A percentile compares a stretch with the other conserved stretches of the same genome.
Evolutionary conservation across 1,140 invertebrate species (phyloP).

Genomic region (Leptoteleia sp.): DNA sequence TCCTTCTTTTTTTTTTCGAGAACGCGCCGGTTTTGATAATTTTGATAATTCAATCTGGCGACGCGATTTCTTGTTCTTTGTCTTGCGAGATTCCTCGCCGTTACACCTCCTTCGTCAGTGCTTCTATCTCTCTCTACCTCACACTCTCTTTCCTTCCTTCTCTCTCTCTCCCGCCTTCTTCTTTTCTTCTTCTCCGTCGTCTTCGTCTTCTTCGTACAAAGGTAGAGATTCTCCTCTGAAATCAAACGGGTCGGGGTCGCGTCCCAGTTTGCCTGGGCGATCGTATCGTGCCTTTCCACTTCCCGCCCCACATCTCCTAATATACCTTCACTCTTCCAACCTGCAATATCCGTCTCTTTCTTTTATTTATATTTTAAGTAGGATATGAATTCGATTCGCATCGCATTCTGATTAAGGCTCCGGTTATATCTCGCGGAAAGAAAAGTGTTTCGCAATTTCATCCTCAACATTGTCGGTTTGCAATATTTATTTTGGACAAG

Average conservation of each 20-base stretch:
- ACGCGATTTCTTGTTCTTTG: too few relatives aligned
- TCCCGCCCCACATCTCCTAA: constrained; percentile 51
- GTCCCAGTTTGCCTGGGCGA: constrained; percentile 65
- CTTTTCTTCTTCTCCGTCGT: constrained; percentile 26
- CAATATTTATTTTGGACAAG: too few relatives aligned
- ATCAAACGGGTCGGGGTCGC: constrained; percentile 66
- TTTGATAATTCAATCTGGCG: too few relatives aligned
- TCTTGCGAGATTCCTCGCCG: too few relatives aligned
- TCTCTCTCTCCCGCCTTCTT: not conserved
- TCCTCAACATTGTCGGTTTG: too few relatives aligned
- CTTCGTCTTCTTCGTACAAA: constrained; percentile 36
- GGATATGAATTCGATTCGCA: constrained; percentile 34
- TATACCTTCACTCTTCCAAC: constrained; percentile 50
- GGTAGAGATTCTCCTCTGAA: constrained; percentile 51
- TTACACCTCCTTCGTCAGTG: too few relatives aligned
- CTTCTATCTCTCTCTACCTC: not conserved
- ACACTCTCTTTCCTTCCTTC: constrained; percentile 4
- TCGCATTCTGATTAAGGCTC: constrained; percentile 2
- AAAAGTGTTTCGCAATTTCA: not conserved
- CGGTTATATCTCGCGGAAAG: not conserved
- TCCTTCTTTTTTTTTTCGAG: too few relatives aligned
- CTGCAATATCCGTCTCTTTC: constrained; percentile 35
- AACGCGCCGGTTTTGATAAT: too few relatives aligned
- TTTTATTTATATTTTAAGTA: constrained; percentile 54
- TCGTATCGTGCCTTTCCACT: constrained; percentile 60